Conservation (phyloP, 1,140 invertebrate genomes). For the Trichogramma pretiosum region DNA sequence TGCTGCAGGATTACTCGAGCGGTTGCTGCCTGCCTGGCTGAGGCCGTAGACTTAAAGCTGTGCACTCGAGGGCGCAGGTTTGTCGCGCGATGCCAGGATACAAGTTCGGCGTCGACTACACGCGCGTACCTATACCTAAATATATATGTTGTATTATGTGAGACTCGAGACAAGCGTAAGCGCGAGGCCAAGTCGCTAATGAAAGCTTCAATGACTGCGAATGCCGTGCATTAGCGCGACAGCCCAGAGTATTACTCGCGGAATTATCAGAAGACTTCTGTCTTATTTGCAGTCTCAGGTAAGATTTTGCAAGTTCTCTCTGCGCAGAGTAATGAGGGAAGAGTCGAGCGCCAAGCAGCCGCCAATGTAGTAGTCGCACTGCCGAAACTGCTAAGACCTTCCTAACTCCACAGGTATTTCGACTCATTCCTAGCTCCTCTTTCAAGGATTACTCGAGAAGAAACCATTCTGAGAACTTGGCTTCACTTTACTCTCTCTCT, state of each 20-base stretch:
- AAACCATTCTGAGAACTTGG: constrained; percentile 40
- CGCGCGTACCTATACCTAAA: too few relatives aligned
- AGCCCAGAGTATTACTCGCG: constrained; percentile 34
- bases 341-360: not conserved
- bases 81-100: too few relatives aligned
- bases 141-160: too few relatives aligned
- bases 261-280: constrained; percentile 43
- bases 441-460: constrained; percentile 41
- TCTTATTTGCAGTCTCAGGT: constrained; percentile 35
- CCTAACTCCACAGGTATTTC: constrained; percentile 45
- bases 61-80: too few relatives aligned
- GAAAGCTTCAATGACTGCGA: too few relatives aligned
- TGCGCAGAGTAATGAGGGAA: constrained; percentile 6
- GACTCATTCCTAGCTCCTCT: constrained; percentile 39
- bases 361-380: not conserved
- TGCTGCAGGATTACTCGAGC: too few relatives aligned
- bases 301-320: constrained; percentile 17
- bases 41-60: too few relatives aligned
- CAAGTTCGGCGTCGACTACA: too few relatives aligned
- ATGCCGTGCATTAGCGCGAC: constrained; percentile 24
- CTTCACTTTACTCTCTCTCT: constrained; percentile 25
- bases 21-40: too few relatives aligned
- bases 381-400: constrained; percentile 36
- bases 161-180: too few relatives aligned
- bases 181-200: too few relatives aligned